A percentile compares a stretch with the other conserved stretches of the same genome.
These are phyloP conservation scores for Leistus spinibarbis DNA, from an alignment of 2,888 invertebrate species.

Conservation along the genomic window DNA sequence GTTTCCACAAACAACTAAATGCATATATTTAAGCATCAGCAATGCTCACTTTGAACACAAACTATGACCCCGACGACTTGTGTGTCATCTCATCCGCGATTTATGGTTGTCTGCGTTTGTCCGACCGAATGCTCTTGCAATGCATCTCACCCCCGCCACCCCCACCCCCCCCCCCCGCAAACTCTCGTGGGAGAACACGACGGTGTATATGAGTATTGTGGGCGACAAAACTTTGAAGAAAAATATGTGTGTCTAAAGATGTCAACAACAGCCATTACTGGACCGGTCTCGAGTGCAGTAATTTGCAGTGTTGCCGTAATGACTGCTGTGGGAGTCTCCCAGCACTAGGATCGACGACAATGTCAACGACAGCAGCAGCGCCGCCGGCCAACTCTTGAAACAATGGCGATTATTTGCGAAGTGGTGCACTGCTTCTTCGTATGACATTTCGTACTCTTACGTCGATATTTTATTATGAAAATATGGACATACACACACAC, in stretches of 20 bases:
- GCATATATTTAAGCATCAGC: too few relatives aligned
- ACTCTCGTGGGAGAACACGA: slow-evolving; percentile 1
- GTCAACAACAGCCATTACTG: slow-evolving; percentile 48
- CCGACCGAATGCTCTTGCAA: background rate
- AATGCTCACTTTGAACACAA: too few relatives aligned
- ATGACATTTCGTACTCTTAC: too few relatives aligned
- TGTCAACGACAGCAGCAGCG: background rate
- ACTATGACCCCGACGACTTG: background rate
- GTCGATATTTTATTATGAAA: too few relatives aligned
- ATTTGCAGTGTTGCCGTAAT: slow-evolving; percentile 46
- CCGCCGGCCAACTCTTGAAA: slow-evolving; percentile 3
- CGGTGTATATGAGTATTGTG: slow-evolving; percentile 21
- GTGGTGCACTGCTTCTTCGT: too few relatives aligned
- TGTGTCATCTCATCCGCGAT: background rate
- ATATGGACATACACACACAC: too few relatives aligned
- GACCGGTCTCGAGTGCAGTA: slow-evolving; percentile 42
- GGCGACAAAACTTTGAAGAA: slow-evolving; percentile 43
- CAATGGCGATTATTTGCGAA: slow-evolving; percentile 29
- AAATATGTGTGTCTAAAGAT: slow-evolving; percentile 47
- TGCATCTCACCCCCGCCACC: background rate
- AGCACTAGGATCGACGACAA: background rate
- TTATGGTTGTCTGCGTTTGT: background rate
- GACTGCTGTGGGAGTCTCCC: slow-evolving; percentile 40
- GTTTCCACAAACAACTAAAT: too few relatives aligned
- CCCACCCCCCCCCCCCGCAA: slow-evolving; percentile 10